Evolutionary conservation across 2,888 invertebrate genomes (phyloP).

Genomic region (Scaptomyza flava): DNA sequence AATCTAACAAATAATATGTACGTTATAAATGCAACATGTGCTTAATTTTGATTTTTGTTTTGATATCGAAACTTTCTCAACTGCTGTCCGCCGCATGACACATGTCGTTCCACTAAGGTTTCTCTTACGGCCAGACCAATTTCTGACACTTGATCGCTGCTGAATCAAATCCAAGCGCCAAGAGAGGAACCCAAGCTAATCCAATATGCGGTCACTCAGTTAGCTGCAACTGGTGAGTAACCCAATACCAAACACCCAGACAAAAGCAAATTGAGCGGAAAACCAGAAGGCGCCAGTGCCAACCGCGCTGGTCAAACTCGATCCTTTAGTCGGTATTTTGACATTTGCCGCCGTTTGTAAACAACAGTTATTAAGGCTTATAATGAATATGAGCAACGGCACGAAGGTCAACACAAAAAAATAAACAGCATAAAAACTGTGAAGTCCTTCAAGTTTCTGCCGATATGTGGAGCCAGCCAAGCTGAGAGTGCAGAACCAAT

Average conservation of each 20-base stretch:
- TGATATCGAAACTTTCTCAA: conserved; percentile 12
- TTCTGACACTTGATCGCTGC: conserved; percentile 45
- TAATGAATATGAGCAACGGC: conserved; percentile 79
- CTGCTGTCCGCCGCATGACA: conserved; percentile 21
- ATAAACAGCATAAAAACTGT: neutral
- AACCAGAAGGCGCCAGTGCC: conserved; percentile 82
- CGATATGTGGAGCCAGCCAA: conserved; percentile 61
- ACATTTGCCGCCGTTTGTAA: conserved; percentile 73
- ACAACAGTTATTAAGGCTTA: conserved; percentile 78
- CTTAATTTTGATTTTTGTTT: conserved; percentile 10
- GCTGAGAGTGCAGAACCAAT: conserved; percentile 20
- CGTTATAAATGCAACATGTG: neutral
- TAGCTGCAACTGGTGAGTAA: conserved; percentile 65
- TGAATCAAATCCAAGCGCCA: conserved; percentile 33
- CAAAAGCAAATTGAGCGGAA: conserved; percentile 82
- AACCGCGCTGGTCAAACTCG: conserved; percentile 41
- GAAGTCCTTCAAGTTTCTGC: conserved; percentile 64
- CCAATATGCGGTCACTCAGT: conserved; percentile 64
- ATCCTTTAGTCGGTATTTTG: conserved; percentile 72
- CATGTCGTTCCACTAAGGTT: conserved; percentile 36
- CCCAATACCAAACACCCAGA: conserved; percentile 55
- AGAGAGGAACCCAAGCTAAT: conserved; percentile 32
- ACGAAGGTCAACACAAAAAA: conserved; percentile 68
- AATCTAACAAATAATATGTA: conserved; percentile 1
- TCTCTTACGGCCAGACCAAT: conserved; percentile 6